Conservation (phyloP, 2,888 invertebrate species). For the Volucella inflata region DNA sequence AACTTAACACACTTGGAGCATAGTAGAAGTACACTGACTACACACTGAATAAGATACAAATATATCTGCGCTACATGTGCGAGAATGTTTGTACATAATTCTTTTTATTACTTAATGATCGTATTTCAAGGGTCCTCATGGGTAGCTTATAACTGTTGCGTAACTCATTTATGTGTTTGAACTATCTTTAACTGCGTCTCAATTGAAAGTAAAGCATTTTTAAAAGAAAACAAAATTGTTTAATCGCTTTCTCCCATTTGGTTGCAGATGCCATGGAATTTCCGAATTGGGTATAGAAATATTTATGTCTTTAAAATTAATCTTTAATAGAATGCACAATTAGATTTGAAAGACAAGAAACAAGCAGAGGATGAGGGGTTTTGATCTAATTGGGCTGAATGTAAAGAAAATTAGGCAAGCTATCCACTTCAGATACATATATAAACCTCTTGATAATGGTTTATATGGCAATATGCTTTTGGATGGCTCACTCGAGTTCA, state of each 20-base stretch:
- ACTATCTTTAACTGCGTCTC: slow-evolving; percentile 36
- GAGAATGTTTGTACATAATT: neutral
- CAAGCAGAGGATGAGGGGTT: too few relatives aligned
- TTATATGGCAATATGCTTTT: too few relatives aligned
- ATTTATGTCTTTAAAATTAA: neutral
- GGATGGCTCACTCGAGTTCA: too few relatives aligned
- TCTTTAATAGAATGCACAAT: too few relatives aligned
- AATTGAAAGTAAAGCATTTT: slow-evolving; percentile 28
- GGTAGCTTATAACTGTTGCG: slow-evolving; percentile 20
- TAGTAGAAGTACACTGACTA: too few relatives aligned
- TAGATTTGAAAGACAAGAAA: too few relatives aligned
- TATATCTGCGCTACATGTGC: neutral
- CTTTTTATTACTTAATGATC: slow-evolving; percentile 46
- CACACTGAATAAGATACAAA: too few relatives aligned
- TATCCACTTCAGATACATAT: too few relatives aligned
- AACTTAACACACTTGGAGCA: slow-evolving; percentile 25
- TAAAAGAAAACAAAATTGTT: slow-evolving; percentile 8
- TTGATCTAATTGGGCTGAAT: too few relatives aligned
- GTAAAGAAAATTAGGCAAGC: too few relatives aligned
- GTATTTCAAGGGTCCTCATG: slow-evolving; percentile 21
- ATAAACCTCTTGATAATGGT: too few relatives aligned
- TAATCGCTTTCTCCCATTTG: slow-evolving; percentile 55
- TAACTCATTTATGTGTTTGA: slow-evolving; percentile 26
- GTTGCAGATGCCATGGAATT: slow-evolving; percentile 2
- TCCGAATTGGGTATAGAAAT: neutral